Evolutionary conservation across 1,140 invertebrate genomes (phyloP).

Genomic region (Sitodiplosis mosellana): DNA sequence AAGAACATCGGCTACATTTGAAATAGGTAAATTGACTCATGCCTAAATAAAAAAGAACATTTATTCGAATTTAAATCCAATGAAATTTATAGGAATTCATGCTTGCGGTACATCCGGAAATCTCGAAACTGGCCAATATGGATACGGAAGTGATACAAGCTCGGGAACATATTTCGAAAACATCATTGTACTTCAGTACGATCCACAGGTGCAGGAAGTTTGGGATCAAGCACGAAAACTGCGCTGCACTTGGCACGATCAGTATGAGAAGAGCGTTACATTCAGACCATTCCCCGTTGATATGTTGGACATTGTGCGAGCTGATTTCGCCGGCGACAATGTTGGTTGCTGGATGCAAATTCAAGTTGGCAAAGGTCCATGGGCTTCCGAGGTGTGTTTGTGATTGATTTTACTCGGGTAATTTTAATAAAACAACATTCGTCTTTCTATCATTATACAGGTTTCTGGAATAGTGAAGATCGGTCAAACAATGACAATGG

Average conservation of each 20-base stretch:
- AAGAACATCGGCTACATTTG: constrained; percentile 69
- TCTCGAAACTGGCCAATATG: constrained; percentile 70
- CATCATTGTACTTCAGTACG: constrained; percentile 85
- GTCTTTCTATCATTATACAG: no score
- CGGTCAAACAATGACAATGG: constrained; percentile 94
- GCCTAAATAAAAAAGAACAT: no score
- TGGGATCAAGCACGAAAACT: constrained; percentile 89
- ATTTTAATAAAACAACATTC: no score
- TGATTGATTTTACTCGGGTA: no score
- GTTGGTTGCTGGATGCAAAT: constrained; percentile 92
- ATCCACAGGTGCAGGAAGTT: constrained; percentile 87
- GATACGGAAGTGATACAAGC: constrained; percentile 62
- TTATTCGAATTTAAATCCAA: no score
- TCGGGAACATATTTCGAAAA: constrained; percentile 89
- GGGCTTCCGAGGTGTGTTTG: constrained; percentile 89
- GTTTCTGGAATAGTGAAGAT: constrained; percentile 88
- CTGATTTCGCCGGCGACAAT: constrained; percentile 88
- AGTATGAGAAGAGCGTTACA: constrained; percentile 88
- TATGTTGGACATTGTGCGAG: constrained; percentile 83
- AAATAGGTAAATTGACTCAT: constrained; percentile 38
- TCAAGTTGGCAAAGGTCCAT: constrained; percentile 86
- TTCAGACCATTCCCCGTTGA: constrained; percentile 89
- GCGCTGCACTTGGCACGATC: constrained; percentile 87
- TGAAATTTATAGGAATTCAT: constrained; percentile 37
- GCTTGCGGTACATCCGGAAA: constrained; percentile 82